A percentile compares a stretch with the other conserved stretches of the same genome.
Evolutionary conservation across 2,888 invertebrate genomes (phyloP).

Genomic region (Himalopsyche kuldschensis): DNA sequence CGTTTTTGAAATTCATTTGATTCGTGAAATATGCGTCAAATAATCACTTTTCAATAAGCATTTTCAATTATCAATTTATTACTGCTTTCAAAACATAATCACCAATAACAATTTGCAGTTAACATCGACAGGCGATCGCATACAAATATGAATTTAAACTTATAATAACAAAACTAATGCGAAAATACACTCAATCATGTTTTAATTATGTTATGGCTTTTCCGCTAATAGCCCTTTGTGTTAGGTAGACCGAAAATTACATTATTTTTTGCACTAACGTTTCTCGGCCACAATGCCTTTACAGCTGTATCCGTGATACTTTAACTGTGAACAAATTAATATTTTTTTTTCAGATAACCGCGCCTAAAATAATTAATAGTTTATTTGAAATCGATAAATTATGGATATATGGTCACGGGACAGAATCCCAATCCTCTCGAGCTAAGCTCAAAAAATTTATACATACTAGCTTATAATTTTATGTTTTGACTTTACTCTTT

Average conservation of each 20-base stretch:
- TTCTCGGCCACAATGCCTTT: background rate
- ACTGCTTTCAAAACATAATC: background rate
- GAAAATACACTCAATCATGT: slow-evolving; percentile 8
- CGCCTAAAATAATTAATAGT: too few relatives aligned
- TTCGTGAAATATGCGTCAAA: too few relatives aligned
- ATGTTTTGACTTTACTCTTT: too few relatives aligned
- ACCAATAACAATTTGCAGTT: background rate
- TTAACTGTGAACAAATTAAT: background rate
- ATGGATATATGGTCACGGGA: too few relatives aligned
- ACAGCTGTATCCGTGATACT: background rate
- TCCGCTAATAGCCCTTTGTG: background rate
- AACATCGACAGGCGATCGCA: background rate
- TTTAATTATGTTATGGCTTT: slow-evolving; percentile 25
- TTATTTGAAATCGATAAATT: too few relatives aligned
- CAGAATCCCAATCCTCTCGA: too few relatives aligned
- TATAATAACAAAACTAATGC: background rate
- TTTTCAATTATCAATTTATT: background rate
- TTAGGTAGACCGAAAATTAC: slow-evolving; percentile 1
- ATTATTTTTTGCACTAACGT: background rate
- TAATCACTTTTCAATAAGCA: too few relatives aligned
- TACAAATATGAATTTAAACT: background rate
- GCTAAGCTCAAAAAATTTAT: too few relatives aligned
- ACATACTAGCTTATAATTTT: too few relatives aligned
- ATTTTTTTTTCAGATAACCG: too few relatives aligned
- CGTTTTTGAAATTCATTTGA: too few relatives aligned